Conservation (phyloP, 2,113 vertebrate genomes). For the Circaetus gallicus region DNA sequence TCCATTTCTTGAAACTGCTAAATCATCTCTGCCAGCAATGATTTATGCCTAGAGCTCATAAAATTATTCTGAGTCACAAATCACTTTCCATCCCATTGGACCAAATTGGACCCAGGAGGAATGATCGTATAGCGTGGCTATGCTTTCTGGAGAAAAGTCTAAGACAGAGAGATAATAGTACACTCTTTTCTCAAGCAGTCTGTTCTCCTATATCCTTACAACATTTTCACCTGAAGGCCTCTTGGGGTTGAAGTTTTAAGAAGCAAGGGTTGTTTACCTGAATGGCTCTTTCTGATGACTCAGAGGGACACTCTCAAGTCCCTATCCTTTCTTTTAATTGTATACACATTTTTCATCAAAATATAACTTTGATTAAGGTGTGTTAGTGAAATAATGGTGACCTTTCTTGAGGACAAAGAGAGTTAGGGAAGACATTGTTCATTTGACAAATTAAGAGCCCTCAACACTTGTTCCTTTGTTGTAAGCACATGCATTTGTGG, state of each 20-base stretch:
- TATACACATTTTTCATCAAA: neutral
- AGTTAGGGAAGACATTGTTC: neutral
- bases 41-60: neutral
- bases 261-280: neutral
- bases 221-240: neutral
- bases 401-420: neutral
- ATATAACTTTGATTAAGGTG: neutral
- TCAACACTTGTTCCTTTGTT: neutral
- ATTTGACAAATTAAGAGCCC: neutral
- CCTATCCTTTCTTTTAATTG: neutral
- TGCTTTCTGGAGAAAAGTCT: neutral
- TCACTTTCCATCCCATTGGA: neutral
- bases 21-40: neutral
- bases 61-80: neutral
- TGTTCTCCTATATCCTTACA: neutral
- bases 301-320: neutral
- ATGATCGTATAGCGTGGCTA: neutral
- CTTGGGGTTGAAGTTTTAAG: neutral
- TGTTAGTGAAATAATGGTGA: neutral
- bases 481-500: neutral
- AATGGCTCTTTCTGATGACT: neutral
- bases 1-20: neutral
- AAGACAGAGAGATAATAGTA: neutral
- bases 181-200: neutral
- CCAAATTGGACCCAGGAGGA: neutral